These are phyloP conservation scores for Laupala kohalensis DNA, from an alignment of 1,140 invertebrate genomes.

Conservation along the genomic window DNA sequence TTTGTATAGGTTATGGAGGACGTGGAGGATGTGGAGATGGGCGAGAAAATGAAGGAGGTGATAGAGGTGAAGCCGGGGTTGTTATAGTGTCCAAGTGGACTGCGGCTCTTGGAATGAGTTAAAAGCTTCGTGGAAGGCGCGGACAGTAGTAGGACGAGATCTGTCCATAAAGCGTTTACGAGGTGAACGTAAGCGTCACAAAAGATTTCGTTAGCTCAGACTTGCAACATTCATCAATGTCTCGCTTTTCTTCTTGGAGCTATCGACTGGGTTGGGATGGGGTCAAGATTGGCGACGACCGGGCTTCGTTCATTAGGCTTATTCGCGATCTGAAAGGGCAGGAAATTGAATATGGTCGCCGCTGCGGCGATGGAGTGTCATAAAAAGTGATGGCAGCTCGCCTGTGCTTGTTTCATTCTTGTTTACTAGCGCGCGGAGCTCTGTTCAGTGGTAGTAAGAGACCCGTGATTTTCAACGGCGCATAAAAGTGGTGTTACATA, in stretches of 20 bases:
- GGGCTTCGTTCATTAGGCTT: too few species aligned
- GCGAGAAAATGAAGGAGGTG: neutral
- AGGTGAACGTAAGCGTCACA: neutral
- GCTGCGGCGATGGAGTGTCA: neutral
- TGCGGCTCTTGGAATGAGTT: too few species aligned
- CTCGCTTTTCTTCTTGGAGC: neutral
- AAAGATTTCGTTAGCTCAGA: neutral
- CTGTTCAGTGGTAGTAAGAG: neutral
- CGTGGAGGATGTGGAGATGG: too few species aligned
- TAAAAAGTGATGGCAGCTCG: neutral
- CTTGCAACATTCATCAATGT: neutral
- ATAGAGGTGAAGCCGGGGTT: neutral
- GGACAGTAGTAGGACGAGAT: neutral
- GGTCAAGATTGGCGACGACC: too few species aligned
- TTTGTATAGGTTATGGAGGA: too few species aligned
- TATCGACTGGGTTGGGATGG: too few species aligned
- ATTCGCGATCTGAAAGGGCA: too few species aligned
- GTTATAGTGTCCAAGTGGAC: neutral
- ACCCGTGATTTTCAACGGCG: too few species aligned
- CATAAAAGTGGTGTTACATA: too few species aligned
- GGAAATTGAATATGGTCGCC: too few species aligned
- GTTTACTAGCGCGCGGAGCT: neutral
- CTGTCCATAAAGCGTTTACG: neutral
- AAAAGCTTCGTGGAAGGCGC: neutral
- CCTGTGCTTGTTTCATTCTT: neutral